Base-by-base conservation (phyloP, 2,797 vertebrate species). In the Distichodus sexfasciatus region DNA sequence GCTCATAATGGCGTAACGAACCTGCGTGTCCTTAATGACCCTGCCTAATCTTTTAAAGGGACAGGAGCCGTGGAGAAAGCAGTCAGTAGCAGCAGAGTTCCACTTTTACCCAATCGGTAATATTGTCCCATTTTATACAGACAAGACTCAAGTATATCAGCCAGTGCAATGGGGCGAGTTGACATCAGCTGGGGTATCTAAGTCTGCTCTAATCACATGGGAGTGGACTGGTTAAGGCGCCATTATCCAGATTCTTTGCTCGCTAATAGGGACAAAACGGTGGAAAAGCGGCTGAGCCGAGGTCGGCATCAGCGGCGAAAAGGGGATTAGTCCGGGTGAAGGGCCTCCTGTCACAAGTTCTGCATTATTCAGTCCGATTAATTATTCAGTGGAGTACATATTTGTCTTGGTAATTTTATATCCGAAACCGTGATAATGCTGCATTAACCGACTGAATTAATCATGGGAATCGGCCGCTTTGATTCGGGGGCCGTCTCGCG, bases 371-470 rank as follows among this genome's bases (percentile, higher is more conserved):
- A 90, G 87, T 77, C 79, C 79, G 81, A 87, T 91, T 88, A 85
- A 87, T 86, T 88, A 87, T 87, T 84, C 83, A 78, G 79, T 50
- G 84, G 80, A 86, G 82, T 90, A 89, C 85, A 91, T 91, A 91
- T 91, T 91, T 91, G 90, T 92, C 88, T 89, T 90, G 86, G 86
- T 91, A 88, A 87, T 89, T 89, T 90, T 89, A 86, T 81, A 82
- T 83, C 74, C 79, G 74, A 78, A 87, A 83, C 85, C 82, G 28
- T 76, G 86, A 88, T 89, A 82, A 88, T 86, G 86, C 83, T 74
- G 86, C 87, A 87, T 91, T 89, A 92, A 86, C 81, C 85, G 72
- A 90, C 89, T 91, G 89, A 93, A 92, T 93, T 92, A 92, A 93
- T 92, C 90, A 92, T 91, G 89, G 87, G 91, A 91, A 90, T 85